phyloP scores from a whole-genome alignment of 2,797 vertebrate genomes.

The Thamnophis elegans region DNA sequence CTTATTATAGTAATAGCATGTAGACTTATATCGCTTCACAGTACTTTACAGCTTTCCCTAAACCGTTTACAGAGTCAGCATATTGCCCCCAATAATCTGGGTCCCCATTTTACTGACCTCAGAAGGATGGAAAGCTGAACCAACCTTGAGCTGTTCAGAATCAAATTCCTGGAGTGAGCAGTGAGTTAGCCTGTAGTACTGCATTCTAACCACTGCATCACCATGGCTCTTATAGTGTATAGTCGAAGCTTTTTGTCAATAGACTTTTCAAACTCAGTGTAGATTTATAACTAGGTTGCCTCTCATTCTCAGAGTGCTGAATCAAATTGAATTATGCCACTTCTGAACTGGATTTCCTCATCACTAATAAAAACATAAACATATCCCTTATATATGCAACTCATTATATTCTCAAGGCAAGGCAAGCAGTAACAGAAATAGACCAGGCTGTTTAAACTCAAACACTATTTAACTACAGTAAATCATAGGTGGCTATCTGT shows the following conservation, averaged over 20 bases:
- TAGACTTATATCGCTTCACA: too few species aligned
- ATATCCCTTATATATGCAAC: neutral
- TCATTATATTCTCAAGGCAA: slow-evolving; percentile 15
- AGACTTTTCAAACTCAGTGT: neutral
- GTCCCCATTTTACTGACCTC: too few species aligned
- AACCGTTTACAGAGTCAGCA: too few species aligned
- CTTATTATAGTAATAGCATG: neutral
- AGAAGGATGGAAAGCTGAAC: too few species aligned
- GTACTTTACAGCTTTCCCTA: too few species aligned
- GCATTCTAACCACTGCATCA: too few species aligned
- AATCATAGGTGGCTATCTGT: slow-evolving; percentile 45
- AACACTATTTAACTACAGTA: slow-evolving; percentile 45
- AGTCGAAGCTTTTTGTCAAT: neutral
- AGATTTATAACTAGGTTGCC: neutral
- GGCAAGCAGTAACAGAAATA: slow-evolving; percentile 10
- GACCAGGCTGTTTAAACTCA: neutral
- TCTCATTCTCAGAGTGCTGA: neutral
- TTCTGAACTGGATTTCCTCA: neutral
- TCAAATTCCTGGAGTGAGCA: too few species aligned
- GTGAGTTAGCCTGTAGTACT: too few species aligned
- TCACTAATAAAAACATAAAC: neutral
- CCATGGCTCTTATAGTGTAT: neutral
- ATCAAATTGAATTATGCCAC: neutral
- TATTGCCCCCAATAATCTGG: too few species aligned
- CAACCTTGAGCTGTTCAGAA: too few species aligned